Base-by-base conservation (phyloP, 1,140 invertebrate genomes). In the Drosophila ohnishii region DNA sequence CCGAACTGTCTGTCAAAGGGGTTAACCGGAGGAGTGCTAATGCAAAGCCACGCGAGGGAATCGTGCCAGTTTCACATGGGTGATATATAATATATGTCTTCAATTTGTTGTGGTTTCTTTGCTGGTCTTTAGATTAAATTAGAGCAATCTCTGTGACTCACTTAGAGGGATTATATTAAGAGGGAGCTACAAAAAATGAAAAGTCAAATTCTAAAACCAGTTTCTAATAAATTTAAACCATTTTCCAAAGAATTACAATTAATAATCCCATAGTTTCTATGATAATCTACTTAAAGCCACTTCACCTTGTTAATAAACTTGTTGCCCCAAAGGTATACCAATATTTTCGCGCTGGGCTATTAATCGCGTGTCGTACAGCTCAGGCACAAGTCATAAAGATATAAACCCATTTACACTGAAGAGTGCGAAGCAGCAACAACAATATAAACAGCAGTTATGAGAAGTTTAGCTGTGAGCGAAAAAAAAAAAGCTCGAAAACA, bases 371-470 rank as follows among this genome's bases (percentile, higher is more conserved):
- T 78, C 69, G 48, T 30, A 48, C 48, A 32, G 53, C 47, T 72
- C 47, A 47, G 72, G 59, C 64, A 53, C 59, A 47, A 61, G 71
- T 53, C 40, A 86, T 86, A 88, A 86, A 86, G 79, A 86, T 88
- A 86, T 79, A 88, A 86, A 86, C 84, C 64, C 61, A 81, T 87
- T 67, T 78, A 67, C 61, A 55, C 70, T 44, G 45, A 53, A 62
- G 60, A 60, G 56, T 50, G 59, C 42, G 47, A 48, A 37, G 44
- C 39, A 45, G 16, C 45, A 62, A 73, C 45, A 73, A 57, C 44
- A 66, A 66, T 35, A 63, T 32, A 28, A 62, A 47, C 25, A 53
- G 35, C 66, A 40, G 19, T 61, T 63, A 25, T 57, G 60, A 63
- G 58, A 74, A 45, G 25, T 61, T 45, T 7, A 59, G 28, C 22